These are phyloP conservation scores for Zaprionus africanus DNA, from an alignment of 1,140 invertebrate species.

Conservation along the genomic window DNA sequence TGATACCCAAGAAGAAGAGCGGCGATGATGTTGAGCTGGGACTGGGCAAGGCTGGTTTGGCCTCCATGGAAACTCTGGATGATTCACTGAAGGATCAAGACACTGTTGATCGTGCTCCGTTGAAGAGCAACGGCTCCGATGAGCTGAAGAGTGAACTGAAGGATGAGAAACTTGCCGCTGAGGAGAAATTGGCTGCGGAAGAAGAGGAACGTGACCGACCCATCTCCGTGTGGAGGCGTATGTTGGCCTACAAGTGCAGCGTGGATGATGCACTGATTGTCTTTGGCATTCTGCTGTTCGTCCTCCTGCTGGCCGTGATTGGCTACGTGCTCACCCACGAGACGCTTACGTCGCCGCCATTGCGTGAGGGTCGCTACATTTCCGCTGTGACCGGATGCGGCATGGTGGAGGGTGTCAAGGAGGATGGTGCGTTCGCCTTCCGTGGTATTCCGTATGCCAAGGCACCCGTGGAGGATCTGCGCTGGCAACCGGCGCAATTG, in stretches of 20 bases:
- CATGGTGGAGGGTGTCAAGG: conserved; percentile 89
- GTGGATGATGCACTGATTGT: conserved; percentile 86
- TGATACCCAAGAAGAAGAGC: conserved; percentile 86
- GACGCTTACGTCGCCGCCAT: conserved; percentile 84
- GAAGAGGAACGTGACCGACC: conserved; percentile 77
- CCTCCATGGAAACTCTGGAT: conserved; percentile 91
- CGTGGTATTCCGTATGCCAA: conserved; percentile 93
- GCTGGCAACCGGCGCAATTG: conserved; percentile 90
- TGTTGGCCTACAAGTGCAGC: conserved; percentile 76
- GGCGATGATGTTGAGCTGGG: conserved; percentile 85
- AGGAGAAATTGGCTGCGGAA: conserved; percentile 67
- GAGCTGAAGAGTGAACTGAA: conserved; percentile 87
- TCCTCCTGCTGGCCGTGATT: conserved; percentile 88
- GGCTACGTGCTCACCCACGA: conserved; percentile 87
- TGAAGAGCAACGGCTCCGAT: conserved; percentile 86
- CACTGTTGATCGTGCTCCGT: conserved; percentile 81
- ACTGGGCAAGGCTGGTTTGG: conserved; percentile 87
- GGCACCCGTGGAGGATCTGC: conserved; percentile 89
- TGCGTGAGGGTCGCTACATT: conserved; percentile 89
- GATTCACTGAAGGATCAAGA: conserved; percentile 86
- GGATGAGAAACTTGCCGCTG: conserved; percentile 62
- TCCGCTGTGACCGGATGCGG: conserved; percentile 91
- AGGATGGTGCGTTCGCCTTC: conserved; percentile 92
- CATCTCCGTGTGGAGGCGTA: conserved; percentile 65
- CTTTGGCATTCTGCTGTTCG: conserved; percentile 85